Evolutionary conservation across 1,140 invertebrate species (phyloP), one percentile per base, ranked within the genome.

Genomic region (Dreissena rostriformis): DNA sequence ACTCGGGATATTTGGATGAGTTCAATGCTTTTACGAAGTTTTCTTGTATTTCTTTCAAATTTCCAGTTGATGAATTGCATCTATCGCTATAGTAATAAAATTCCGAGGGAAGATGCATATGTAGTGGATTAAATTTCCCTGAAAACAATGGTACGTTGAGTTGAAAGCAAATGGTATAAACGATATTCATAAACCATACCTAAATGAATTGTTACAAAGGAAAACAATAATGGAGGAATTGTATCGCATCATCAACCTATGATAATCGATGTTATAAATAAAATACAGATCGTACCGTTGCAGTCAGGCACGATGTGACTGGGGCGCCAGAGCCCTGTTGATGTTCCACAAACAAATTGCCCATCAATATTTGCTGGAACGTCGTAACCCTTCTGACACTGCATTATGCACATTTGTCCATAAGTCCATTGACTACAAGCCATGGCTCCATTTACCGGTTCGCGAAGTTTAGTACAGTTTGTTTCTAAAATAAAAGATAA

Each of bases 301-400:
- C 81, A 83, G 61, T 84, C 82, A 4, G 82, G 82, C 0, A 84
- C 82, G 19, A 65, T 70, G 8, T 53, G 29, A 49, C 51, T 39
- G 1, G 82, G 82, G 29, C 63, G 53, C 82, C 82, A 84, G 63
- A 71, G 68, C n/a, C 82, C 82, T 8, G 19, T 57, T 17, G 82
- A 72, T 24, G 11, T 12, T 7, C 82, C 75, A 68, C 82, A 84
- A 11, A 78, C 75, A 49, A 63, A 84, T 75, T 77, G 72, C 17
- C 83, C 71, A 70, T 79, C 71, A 15, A 26, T 49, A 61, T 57
- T 67, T 39, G 52, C 49, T 1, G 83, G 83, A n/a, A 85, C 52
- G 49, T 79, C 76, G 49, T 28, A 85, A 57, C 63, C 63, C 19
- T 29, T 28, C 12, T 70, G 24, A 53, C 83, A 85, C 61, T 80